Evolutionary conservation across 2,797 vertebrate genomes (phyloP), one percentile per base, ranked within the genome.

Genomic region (Malacoraja senta): DNA sequence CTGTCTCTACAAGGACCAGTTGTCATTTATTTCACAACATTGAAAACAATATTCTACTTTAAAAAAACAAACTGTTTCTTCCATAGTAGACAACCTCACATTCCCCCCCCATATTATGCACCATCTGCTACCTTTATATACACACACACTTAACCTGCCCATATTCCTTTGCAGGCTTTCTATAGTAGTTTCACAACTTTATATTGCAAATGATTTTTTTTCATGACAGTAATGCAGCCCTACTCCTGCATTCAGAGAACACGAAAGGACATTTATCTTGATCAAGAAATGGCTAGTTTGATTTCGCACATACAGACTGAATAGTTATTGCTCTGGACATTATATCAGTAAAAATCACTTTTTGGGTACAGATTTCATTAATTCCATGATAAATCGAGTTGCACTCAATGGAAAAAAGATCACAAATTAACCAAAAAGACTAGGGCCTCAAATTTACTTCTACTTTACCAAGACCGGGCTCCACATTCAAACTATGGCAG

Each of bases 221-320:
- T 26, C 15, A n/a, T 10, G 63, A 26, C 19, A 86, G 13, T 63
- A n/a, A 58, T n/a, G 13, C 29, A 53, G 17, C 61, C 61, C 26
- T 58, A 86, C 12, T 26, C 0, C 38, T 53, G n/a, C 26, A 63
- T 13, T 15, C 1, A n/a, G 21, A 15, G 6, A 26, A 86, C 15
- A 86, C 32, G 15, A 32, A 58, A n/a, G 68, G 53, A 58, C 58
- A 63, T 86, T 86, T n/a, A n/a, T n/a, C 26, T 15, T 7, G 29
- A 63, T n/a, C 83, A 86, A 58, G 83, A 86, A 61, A 32, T 13
- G 83, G 83, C 83, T 12, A 63, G 58, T n/a, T 63, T 86, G 83
- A 61, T 58, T 58, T 61, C 4, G 26, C 26, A 21, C 44, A 63
- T 86, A 6, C 7, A 63, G 83, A 8, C 83, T 15, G 58, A 58